Evolutionary conservation across 2,888 invertebrate species (phyloP).

Genomic region (Glomeris marginata): DNA sequence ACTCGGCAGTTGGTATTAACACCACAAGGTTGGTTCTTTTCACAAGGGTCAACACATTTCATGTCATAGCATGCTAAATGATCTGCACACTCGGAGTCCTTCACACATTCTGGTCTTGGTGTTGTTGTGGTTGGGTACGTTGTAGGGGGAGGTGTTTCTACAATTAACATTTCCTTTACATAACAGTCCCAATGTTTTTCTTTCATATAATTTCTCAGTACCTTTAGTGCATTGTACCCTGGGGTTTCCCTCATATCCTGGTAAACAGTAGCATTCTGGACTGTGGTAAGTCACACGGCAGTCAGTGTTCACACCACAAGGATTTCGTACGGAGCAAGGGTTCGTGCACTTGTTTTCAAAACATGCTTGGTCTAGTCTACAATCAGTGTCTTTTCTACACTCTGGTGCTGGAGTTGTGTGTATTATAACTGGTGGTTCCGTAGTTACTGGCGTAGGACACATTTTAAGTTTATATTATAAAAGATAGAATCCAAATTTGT

Average conservation of each 20-base stretch:
- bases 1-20: constrained; percentile 60
- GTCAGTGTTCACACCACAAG: constrained; percentile 69
- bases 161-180: too few species aligned
- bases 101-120: constrained; percentile 16
- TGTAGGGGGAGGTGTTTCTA: not conserved
- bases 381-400: constrained; percentile 61
- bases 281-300: constrained; percentile 58
- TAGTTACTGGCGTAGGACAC: too few species aligned
- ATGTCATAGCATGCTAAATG: constrained; percentile 19
- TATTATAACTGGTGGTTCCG: too few species aligned
- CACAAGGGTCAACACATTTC: constrained; percentile 33
- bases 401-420: constrained; percentile 35
- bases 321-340: constrained; percentile 44
- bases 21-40: constrained; percentile 57
- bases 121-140: not conserved
- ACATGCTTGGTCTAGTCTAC: constrained; percentile 54
- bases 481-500: too few species aligned
- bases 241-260: constrained; percentile 73
- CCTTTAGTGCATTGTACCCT: constrained; percentile 10
- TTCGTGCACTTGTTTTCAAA: constrained; percentile 68
- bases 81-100: constrained; percentile 19
- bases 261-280: constrained; percentile 72
- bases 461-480: too few species aligned
- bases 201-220: not conserved
- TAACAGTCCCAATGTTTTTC: too few species aligned